Evolutionary conservation across 2,113 vertebrate genomes (phyloP), one percentile per base, ranked within the genome.

Genomic region (Prolemur simus): DNA sequence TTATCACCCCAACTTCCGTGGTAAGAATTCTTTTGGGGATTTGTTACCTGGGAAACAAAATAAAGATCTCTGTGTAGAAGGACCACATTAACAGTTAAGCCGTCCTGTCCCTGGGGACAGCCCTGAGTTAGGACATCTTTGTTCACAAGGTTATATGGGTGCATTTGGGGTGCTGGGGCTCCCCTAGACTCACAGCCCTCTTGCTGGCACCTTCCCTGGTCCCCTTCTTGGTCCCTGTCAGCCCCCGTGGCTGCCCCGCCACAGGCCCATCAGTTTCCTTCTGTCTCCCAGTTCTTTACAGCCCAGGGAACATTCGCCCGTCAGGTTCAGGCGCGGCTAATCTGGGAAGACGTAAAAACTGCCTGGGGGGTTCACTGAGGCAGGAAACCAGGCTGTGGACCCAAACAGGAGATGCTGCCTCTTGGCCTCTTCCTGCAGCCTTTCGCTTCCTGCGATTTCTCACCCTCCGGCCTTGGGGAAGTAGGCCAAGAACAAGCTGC

Each of bases 1-100:
- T 10, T 99, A 99, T 87, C 98, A 99, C 92, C 99, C 99, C 87
- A 99, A 76, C 81, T 98, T 98, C 92, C 99, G 99, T 23, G 99
- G 99, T 99, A 98, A 98, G 98, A 54, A 39, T 89, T 81, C 86
- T 81, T 82, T 20, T 25, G 92, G 58, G 81, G 47, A 86, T 54
- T 92, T 86, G 82, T 85, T 95, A 27, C 80, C 34, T 39, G 86
- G 74, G 80, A 87, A 58, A 89, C 25, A 54, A 94, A 93, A 34
- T 23, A 69, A 74, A 47, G 34, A 4, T 73, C 63, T 42, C 15
- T 13, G 29, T 85, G 60, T 47, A 17, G 63, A 56, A 63, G 47
- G 64, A 29, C 13, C n/a, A 17, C 5, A 1, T 1, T 27, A 34
- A 17, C 27, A 34, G 42, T 74, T 86, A 74, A 87, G 42, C 80